Base-by-base conservation (phyloP, 2,113 vertebrate genomes). In the Gadus macrocephalus region DNA sequence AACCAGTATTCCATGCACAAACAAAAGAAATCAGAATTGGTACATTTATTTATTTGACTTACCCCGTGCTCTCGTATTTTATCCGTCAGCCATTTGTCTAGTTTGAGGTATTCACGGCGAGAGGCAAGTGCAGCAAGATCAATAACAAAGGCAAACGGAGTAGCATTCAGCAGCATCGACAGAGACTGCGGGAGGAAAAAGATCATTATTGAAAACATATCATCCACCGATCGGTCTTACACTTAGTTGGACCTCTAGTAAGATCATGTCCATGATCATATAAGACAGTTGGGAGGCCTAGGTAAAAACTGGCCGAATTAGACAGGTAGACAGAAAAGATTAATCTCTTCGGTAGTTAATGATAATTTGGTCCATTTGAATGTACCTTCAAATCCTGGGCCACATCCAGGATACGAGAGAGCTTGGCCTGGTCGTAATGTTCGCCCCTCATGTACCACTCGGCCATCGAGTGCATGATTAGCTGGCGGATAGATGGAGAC, bases 41-140 rank as follows among this genome's bases (percentile, higher is more conserved):
- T 25, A 25, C 25, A 25, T 25, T 25, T 25, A 25, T 25, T 25
- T 25, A 25, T 25, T 25, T 25, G 15, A 81, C 93, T 91, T 93
- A 99, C 97, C 91, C 96, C 97, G 77, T 99, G 97, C 83, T 99
- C 97, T 90, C 97, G 92, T 86, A 99, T 99, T 93, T 99, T 99
- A 91, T 99, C 97, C 88, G 95, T 99, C 85, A 99, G 93, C 97
- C 97, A 99, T 92, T 99, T 99, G 90, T 99, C 97, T 91, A 99
- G 95, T 96, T 99, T 99, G 96, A 99, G 97, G 96, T 99, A 99
- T 97, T 99, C 97, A 87, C 97, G 97, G 90, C 97, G 96, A 87
- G 97, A 99, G 82, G 97, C 97, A 89, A 99, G 97, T 94, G 97
- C 97, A 96, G 97, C 97, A 89, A 99, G 97, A 89, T 99, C 97